Evolutionary conservation across 2,888 invertebrate genomes (phyloP).

Genomic region (Caenorhabditis panamensis): DNA sequence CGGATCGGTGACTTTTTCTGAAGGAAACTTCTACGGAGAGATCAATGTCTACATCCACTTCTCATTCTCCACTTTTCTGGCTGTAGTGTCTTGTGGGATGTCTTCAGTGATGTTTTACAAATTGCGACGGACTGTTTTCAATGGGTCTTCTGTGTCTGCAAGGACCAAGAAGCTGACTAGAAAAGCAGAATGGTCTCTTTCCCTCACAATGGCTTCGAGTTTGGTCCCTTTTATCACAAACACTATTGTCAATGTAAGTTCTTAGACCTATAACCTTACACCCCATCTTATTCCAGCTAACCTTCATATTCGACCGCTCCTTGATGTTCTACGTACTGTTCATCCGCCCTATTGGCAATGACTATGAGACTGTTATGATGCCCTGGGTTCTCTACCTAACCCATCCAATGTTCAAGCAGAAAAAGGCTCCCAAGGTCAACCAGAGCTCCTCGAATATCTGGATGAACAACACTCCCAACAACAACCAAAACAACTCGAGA

Average conservation of each 20-base stretch:
- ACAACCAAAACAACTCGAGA: neutral
- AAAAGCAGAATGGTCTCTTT: conserved; percentile 39
- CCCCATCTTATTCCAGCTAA: conserved; percentile 16
- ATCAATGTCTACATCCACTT: conserved; percentile 20
- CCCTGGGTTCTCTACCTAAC: conserved; percentile 50
- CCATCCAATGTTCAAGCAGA: conserved; percentile 42
- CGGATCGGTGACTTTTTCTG: conserved; percentile 39
- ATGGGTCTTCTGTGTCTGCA: conserved; percentile 7
- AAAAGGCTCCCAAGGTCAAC: conserved; percentile 1
- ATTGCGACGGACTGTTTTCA: conserved; percentile 23
- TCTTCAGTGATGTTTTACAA: conserved; percentile 40
- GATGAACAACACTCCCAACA: neutral
- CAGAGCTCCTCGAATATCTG: conserved; percentile 5
- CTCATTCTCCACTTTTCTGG: conserved; percentile 19
- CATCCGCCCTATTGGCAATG: conserved; percentile 49
- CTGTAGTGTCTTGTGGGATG: conserved; percentile 15
- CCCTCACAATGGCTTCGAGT: conserved; percentile 42
- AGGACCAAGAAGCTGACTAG: conserved; percentile 31
- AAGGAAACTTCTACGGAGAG: conserved; percentile 9
- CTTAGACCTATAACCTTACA: too few relatives aligned
- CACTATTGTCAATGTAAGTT: conserved; percentile 46
- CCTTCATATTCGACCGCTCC: conserved; percentile 17
- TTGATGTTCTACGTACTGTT: conserved; percentile 33
- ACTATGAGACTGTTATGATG: conserved; percentile 46
- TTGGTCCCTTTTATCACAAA: conserved; percentile 52